Evolutionary conservation across 2,888 invertebrate species (phyloP).

Genomic region (Marasmarcha lunaedactyla): DNA sequence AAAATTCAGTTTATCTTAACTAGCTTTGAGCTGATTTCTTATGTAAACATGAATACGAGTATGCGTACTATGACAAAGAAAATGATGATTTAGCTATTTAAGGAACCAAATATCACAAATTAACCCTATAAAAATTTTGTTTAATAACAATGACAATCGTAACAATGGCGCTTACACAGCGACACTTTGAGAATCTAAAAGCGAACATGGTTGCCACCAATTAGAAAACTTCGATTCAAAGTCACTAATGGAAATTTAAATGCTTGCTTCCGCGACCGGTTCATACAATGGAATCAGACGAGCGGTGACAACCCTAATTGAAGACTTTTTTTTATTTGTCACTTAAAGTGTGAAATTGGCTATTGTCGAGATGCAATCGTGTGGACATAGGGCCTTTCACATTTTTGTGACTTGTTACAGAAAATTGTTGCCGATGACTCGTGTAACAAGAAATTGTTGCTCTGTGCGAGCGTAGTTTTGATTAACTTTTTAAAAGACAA

Average conservation of each 20-base stretch:
- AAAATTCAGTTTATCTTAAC: too few relatives aligned
- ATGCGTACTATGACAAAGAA: too few relatives aligned
- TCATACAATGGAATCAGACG: conserved; percentile 28
- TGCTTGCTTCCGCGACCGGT: conserved; percentile 45
- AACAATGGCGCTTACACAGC: too few relatives aligned
- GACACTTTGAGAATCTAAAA: conserved; percentile 12
- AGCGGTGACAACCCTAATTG: conserved; percentile 46
- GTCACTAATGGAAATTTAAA: conserved; percentile 66
- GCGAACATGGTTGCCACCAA: conserved; percentile 21
- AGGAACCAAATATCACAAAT: too few relatives aligned
- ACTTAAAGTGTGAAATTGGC: conserved; percentile 59
- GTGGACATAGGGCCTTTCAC: conserved; percentile 24
- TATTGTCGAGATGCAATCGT: conserved; percentile 45
- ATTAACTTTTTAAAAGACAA: conserved; percentile 22
- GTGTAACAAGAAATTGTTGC: conserved; percentile 27
- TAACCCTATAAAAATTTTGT: too few relatives aligned
- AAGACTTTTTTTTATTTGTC: conserved; percentile 33
- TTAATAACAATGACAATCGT: too few relatives aligned
- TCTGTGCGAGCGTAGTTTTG: conserved; percentile 23
- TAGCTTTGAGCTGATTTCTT: too few relatives aligned
- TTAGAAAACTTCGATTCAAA: conserved; percentile 32
- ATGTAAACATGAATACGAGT: too few relatives aligned
- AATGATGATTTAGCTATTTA: too few relatives aligned
- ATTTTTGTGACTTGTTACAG: conserved; percentile 19
- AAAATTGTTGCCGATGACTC: conserved; percentile 20